Percentiles rank a stretch among this genome's conserved stretches.
These are phyloP conservation scores for Rhopalosiphum padi DNA, from an alignment of 1,140 invertebrate species.

Conservation along the genomic window DNA sequence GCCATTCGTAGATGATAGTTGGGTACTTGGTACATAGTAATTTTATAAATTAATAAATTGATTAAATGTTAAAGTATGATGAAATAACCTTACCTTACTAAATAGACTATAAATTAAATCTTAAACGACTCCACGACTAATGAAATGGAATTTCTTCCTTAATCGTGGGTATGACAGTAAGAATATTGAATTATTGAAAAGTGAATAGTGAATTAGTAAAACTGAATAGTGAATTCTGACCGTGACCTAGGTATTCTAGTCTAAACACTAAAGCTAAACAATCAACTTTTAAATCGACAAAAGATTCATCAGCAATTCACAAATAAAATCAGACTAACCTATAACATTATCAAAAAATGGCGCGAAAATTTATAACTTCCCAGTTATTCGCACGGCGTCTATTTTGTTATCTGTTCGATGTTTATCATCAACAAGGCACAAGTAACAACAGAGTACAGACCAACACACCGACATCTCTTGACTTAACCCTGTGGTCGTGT, in stretches of 20 bases:
- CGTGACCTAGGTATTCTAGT: too few relatives aligned
- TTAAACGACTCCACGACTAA: neutral
- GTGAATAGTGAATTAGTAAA: too few relatives aligned
- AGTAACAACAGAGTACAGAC: too few relatives aligned
- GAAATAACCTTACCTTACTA: neutral
- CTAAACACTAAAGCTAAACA: too few relatives aligned
- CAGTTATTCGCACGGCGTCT: neutral
- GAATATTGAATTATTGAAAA: too few relatives aligned
- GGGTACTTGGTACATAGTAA: too few relatives aligned
- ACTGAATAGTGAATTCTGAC: too few relatives aligned
- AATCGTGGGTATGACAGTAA: too few relatives aligned
- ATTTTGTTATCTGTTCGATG: neutral
- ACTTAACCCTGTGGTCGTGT: neutral
- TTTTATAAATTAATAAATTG: neutral
- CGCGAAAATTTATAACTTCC: slow-evolving; percentile 29
- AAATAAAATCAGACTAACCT: neutral
- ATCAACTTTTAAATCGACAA: too few relatives aligned
- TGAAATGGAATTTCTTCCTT: neutral
- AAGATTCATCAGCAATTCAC: too few relatives aligned
- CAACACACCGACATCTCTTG: neutral
- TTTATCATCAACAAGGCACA: neutral
- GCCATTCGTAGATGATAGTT: too few relatives aligned
- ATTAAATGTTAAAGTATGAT: neutral
- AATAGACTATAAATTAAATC: neutral
- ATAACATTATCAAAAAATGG: neutral